Evolutionary conservation across 2,888 invertebrate genomes (phyloP).

Genomic region (Tiliacea citrago): DNA sequence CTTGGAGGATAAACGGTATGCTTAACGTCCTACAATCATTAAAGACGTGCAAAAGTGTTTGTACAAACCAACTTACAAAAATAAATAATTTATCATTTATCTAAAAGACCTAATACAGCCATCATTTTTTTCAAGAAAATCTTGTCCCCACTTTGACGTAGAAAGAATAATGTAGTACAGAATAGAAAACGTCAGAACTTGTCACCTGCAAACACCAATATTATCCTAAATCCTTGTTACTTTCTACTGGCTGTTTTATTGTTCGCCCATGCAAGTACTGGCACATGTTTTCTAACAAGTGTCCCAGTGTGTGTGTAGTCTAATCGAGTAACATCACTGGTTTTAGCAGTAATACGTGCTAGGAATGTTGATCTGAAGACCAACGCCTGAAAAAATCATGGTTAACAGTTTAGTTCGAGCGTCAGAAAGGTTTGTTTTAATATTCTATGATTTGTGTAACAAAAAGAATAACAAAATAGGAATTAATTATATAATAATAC

Average conservation of each 20-base stretch:
- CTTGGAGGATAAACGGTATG: no score
- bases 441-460: not conserved
- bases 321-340: constrained; percentile 36
- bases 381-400: constrained; percentile 19
- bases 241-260: constrained; percentile 12
- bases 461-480: no score
- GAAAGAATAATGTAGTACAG: no score
- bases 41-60: no score
- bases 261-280: constrained; percentile 1
- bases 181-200: not conserved
- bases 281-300: not conserved
- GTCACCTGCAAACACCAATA: not conserved
- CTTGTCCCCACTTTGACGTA: no score
- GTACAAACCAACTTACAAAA: no score
- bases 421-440: not conserved
- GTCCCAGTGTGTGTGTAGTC: constrained; percentile 1
- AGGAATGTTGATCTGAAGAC: constrained; percentile 10
- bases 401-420: constrained; percentile 1
- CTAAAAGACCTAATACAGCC: no score
- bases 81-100: no score
- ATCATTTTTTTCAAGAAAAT: no score
- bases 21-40: no score
- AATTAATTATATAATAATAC: no score
- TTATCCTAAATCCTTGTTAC: not conserved
- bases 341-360: constrained; percentile 48